Percentiles rank a stretch among this genome's conserved stretches.
phyloP scores from a whole-genome alignment of 2,113 vertebrate genomes.

The Myxocyprinus asiaticus region DNA sequence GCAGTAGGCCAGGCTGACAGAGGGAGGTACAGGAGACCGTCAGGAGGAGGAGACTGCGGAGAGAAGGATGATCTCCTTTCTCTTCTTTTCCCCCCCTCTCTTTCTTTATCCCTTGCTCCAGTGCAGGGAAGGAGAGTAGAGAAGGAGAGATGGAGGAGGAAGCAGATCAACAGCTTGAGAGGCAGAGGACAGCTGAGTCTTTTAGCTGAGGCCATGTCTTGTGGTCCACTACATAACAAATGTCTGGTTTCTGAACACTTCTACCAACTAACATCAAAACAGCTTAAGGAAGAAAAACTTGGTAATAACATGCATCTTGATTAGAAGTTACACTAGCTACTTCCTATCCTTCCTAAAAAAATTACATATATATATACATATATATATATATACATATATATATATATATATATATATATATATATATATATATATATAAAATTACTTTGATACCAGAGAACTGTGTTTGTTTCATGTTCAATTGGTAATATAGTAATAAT shows the following conservation, averaged over 20 bases:
- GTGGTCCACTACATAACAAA: background rate
- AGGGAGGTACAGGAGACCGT: constrained; percentile 7
- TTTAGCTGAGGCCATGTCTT: constrained; percentile 25
- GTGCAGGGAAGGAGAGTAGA: constrained; percentile 75
- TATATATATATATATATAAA: no score
- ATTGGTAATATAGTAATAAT: no score
- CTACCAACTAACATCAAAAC: constrained; percentile 37
- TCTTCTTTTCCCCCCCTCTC: constrained; percentile 62
- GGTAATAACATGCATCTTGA: constrained; percentile 62
- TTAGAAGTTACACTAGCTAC: background rate
- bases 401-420: no score
- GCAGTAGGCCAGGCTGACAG: background rate
- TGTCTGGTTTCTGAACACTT: background rate
- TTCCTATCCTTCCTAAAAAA: background rate
- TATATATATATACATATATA: no score
- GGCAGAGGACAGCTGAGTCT: constrained; percentile 60
- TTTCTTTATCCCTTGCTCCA: constrained; percentile 73
- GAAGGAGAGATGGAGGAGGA: constrained; percentile 78
- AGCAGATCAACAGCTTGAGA: constrained; percentile 55
- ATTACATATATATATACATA: background rate
- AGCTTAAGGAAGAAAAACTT: constrained; percentile 43
- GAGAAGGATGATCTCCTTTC: constrained; percentile 70
- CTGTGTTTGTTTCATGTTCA: no score
- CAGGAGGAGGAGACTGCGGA: constrained; percentile 75
- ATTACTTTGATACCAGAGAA: no score